Conservation (phyloP, 2,113 vertebrate genomes). For the Uria lomvia region DNA sequence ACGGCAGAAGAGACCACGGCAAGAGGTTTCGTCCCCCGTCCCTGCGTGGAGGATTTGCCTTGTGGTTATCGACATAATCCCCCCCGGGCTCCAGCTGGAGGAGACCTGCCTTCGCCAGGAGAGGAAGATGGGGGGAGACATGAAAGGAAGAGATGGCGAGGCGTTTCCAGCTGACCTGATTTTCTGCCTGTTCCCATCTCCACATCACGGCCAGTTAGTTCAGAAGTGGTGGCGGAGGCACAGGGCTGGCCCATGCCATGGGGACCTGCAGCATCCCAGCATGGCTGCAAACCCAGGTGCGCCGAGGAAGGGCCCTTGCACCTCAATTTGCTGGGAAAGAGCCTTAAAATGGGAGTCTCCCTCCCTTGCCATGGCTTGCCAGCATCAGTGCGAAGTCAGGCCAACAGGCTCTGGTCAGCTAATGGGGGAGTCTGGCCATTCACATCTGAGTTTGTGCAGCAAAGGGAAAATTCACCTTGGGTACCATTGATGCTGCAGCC, state of each 20-base stretch:
- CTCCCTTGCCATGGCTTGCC: background rate
- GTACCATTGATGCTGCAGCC: background rate
- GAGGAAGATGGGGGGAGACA: background rate
- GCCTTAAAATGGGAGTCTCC: background rate
- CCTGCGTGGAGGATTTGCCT: accelerated
- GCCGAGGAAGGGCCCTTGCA: background rate
- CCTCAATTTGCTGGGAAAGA: background rate
- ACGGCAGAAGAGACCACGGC: background rate
- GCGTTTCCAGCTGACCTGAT: conserved; percentile 64
- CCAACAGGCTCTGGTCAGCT: background rate
- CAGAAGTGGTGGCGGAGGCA: accelerated
- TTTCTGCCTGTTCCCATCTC: background rate
- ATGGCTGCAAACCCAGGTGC: accelerated
- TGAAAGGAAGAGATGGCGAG: conserved; percentile 11
- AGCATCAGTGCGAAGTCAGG: background rate
- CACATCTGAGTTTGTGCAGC: background rate
- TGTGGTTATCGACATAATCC: background rate
- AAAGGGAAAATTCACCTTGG: background rate
- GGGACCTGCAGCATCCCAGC: background rate
- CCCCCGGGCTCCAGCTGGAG: accelerated
- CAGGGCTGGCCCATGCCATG: accelerated
- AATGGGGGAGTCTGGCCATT: background rate
- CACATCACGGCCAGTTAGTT: background rate
- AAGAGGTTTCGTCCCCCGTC: background rate
- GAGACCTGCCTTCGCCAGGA: background rate